Evolutionary conservation across 2,797 vertebrate species (phyloP).

Genomic region (Psittacula echo): DNA sequence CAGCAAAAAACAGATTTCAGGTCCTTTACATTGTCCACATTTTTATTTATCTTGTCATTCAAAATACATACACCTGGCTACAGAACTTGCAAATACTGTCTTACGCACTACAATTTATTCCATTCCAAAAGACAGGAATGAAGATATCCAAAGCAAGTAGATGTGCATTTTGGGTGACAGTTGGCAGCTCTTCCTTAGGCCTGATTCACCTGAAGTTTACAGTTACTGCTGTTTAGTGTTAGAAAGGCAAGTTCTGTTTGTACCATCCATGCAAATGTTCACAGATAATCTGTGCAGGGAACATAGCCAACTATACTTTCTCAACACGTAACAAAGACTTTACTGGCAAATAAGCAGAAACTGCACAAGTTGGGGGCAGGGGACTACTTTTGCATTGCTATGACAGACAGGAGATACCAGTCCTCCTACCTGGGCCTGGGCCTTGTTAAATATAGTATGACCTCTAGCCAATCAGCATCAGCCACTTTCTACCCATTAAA

Average conservation of each 20-base stretch:
- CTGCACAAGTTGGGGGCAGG: fast-evolving
- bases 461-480: too few relatives aligned
- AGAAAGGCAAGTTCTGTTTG: not conserved
- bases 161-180: not conserved
- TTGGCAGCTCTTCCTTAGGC: not conserved
- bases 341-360: not conserved
- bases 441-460: not conserved
- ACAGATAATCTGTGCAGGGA: not conserved
- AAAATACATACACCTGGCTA: not conserved
- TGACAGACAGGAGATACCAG: not conserved
- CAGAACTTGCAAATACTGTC: not conserved
- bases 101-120: not conserved
- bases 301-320: not conserved
- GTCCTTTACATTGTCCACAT: not conserved
- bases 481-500: not conserved
- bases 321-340: not conserved
- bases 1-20: not conserved
- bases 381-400: fast-evolving
- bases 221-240: not conserved
- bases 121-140: not conserved
- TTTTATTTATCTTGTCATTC: not conserved
- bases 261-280: fast-evolving
- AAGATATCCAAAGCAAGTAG: not conserved
- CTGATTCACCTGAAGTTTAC: not conserved
- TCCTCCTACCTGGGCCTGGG: not conserved